These are phyloP conservation scores for Myoxocephalus aenaeus DNA, from an alignment of 2,797 vertebrate genomes.

Conservation along the genomic window DNA sequence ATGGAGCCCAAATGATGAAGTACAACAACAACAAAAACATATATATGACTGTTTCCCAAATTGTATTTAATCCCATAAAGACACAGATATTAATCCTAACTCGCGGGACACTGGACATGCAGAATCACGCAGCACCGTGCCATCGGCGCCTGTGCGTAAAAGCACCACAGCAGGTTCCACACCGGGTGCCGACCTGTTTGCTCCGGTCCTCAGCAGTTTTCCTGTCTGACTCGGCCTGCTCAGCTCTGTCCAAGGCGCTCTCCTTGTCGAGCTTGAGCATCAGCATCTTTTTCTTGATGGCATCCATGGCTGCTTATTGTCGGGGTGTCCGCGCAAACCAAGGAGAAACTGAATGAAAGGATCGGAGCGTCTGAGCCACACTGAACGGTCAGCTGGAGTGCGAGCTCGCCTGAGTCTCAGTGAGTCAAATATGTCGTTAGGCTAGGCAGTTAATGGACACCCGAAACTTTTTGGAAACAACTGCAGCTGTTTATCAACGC, in stretches of 20 bases:
- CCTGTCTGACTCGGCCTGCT: slow-evolving; percentile 97
- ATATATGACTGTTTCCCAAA: neutral
- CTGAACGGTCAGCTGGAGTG: slow-evolving; percentile 86
- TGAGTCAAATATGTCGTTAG: slow-evolving; percentile 91
- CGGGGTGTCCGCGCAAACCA: slow-evolving; percentile 56
- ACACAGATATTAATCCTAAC: neutral
- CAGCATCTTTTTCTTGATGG: slow-evolving; percentile 99
- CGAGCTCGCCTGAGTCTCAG: slow-evolving; percentile 76
- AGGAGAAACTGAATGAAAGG: slow-evolving; percentile 57
- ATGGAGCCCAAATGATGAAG: slow-evolving; percentile 16
- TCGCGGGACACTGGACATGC: neutral
- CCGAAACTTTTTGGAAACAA: slow-evolving; percentile 92
- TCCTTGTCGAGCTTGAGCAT: slow-evolving; percentile 99
- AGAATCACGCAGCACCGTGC: slow-evolving; percentile 10
- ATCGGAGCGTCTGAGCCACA: slow-evolving; percentile 81
- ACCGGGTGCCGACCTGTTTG: slow-evolving; percentile 91
- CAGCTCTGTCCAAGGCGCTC: slow-evolving; percentile 96
- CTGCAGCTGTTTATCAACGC: slow-evolving; percentile 75
- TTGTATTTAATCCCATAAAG: neutral
- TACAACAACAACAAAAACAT: neutral
- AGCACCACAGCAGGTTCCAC: slow-evolving; percentile 9
- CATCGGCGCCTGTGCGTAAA: slow-evolving; percentile 56
- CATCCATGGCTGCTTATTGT: slow-evolving; percentile 92
- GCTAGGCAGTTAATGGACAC: slow-evolving; percentile 88
- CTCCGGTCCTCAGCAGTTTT: slow-evolving; percentile 96